These are phyloP conservation scores for Podarcis cretensis DNA, from an alignment of 2,113 vertebrate species.

Conservation along the genomic window DNA sequence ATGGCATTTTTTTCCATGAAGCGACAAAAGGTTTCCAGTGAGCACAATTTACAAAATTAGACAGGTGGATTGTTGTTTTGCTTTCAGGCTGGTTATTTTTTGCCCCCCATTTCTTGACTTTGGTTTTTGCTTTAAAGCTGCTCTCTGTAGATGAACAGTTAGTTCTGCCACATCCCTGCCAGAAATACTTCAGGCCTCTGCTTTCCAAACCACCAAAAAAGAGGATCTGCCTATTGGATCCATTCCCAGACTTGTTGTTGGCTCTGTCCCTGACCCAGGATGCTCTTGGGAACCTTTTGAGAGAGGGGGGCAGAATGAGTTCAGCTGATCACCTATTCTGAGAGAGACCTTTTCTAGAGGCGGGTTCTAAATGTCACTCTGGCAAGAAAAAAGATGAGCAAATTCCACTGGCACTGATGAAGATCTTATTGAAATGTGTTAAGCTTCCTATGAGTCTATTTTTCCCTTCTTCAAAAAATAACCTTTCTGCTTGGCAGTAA, in stretches of 20 bases:
- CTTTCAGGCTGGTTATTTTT: too few relatives aligned
- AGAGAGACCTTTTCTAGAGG: neutral
- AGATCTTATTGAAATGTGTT: neutral
- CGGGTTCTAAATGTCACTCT: conserved; percentile 4
- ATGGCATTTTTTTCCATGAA: too few relatives aligned
- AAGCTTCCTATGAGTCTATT: neutral
- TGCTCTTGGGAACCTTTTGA: neutral
- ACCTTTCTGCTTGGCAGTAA: neutral
- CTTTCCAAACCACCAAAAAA: neutral
- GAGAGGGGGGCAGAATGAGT: neutral
- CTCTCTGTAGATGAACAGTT: neutral
- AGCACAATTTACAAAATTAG: too few relatives aligned
- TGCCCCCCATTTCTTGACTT: too few relatives aligned
- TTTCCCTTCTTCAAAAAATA: neutral
- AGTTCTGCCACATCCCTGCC: too few relatives aligned
- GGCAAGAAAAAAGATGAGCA: neutral
- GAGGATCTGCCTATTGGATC: neutral
- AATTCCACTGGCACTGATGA: neutral
- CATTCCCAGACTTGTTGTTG: neutral
- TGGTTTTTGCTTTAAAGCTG: neutral
- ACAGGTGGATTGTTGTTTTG: too few relatives aligned
- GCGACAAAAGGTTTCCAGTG: too few relatives aligned
- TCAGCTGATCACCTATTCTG: neutral
- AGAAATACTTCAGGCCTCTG: neutral
- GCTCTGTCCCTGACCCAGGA: neutral